Base-by-base conservation (phyloP, 2,113 vertebrate species). In the Coracopsis vasa region DNA sequence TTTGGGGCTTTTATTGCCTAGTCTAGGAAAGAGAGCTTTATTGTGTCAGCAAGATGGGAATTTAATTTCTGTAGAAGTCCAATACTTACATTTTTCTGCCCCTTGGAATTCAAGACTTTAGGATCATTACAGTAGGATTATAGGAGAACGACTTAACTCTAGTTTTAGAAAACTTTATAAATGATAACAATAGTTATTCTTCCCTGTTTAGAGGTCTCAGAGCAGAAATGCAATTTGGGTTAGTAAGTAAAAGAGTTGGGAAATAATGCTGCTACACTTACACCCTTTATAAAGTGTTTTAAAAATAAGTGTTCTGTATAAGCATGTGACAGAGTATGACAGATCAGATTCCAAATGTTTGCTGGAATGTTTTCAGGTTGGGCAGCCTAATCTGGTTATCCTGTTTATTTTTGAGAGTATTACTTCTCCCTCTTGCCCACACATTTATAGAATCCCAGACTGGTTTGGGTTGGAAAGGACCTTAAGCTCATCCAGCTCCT, bases 121-220 rank as follows among this genome's bases (percentile, higher is more conserved):
- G 50, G 70, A 62, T 74, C 4, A 41, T 45, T 64, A 35, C 15
- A 21, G 18, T 74, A 27, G 33, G 12, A 70, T 77, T 80, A 23
- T 19, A 39, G 56, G n/a, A 79, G 8, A 73, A 65, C 13, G 48
- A 28, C 15, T 56, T 92, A 37, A n/a, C 8, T 80, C 1, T 47
- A 41, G 56, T 88, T 90, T 86, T 47, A 88, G 87, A 73, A 83
- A 67, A n/a, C 13, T 5, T 73, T 82, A 35, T 7, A 54, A 82
- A 64, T 53, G 2, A 24, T 53, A 48, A 58, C 58, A 72, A 56
- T 37, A 62, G 19, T n/a, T n/a, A 29, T 53, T 89, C 27, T 84
- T 93, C 9, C 7, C 37, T 58, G 5, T 67, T 86, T 19, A 62
- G 60, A 61, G n/a, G 23, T 70, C 12, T 91, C n/a, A 29, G 50